Conservation (phyloP, 1,140 invertebrate genomes). For the Drosophila obscura region DNA sequence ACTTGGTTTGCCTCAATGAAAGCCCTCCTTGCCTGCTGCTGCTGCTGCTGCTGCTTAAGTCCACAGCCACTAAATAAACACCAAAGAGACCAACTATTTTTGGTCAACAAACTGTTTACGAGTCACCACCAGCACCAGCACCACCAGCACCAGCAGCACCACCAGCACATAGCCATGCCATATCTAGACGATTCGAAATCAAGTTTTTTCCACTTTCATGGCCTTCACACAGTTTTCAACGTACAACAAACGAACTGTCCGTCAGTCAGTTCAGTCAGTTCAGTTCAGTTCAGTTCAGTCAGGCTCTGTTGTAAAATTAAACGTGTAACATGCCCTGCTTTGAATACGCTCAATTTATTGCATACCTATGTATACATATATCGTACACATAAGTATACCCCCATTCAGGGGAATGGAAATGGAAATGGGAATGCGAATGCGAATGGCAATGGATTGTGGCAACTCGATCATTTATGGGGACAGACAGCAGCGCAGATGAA, state of each 20-base stretch:
- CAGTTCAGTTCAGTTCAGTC: background rate
- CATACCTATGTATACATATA: slow-evolving; percentile 2
- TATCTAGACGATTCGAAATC: slow-evolving; percentile 48
- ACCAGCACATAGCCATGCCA: slow-evolving; percentile 7
- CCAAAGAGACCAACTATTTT: slow-evolving; percentile 44
- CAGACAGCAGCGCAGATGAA: slow-evolving; percentile 24
- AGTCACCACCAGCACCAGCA: slow-evolving; percentile 8
- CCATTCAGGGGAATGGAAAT: background rate
- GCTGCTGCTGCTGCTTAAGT: background rate
- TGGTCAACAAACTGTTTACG: slow-evolving; percentile 79
- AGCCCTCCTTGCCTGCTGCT: too few species aligned
- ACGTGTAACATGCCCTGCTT: slow-evolving; percentile 69
- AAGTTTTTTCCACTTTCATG: slow-evolving; percentile 79
- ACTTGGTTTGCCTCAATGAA: too few species aligned
- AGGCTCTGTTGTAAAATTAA: slow-evolving; percentile 46
- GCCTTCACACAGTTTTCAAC: slow-evolving; percentile 78
- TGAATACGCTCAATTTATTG: slow-evolving; percentile 58
- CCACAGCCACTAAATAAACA: slow-evolving; percentile 20
- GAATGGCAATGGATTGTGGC: slow-evolving; percentile 22
- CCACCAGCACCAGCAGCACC: background rate
- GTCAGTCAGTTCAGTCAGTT: too few species aligned
- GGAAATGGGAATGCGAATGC: too few species aligned
- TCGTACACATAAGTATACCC: background rate
- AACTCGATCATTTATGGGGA: slow-evolving; percentile 59
- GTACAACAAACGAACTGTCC: slow-evolving; percentile 9